These are phyloP conservation scores for Danio aesculapii DNA, from an alignment of 2,797 vertebrate species.

Conservation along the genomic window DNA sequence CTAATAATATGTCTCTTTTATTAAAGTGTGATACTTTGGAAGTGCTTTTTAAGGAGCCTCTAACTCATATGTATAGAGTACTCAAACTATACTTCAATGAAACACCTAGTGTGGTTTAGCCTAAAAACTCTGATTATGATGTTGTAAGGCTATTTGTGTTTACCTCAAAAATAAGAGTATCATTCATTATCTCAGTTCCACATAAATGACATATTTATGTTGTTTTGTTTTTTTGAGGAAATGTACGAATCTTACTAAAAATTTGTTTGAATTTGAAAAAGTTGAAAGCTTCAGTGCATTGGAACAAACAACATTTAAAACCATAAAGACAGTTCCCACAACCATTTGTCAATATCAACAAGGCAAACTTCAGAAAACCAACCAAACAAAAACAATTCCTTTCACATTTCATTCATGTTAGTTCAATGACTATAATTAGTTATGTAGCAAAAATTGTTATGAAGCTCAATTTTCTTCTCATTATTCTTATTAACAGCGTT, in stretches of 20 bases:
- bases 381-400: neutral
- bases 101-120: neutral
- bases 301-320: constrained; percentile 13
- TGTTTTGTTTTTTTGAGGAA: neutral
- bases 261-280: no score
- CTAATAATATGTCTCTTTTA: neutral
- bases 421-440: neutral
- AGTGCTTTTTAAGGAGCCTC: neutral
- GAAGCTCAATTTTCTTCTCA: neutral
- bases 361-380: neutral
- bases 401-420: neutral
- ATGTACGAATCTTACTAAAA: neutral
- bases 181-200: neutral
- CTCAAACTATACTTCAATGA: neutral
- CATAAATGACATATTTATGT: neutral
- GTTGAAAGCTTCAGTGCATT: constrained; percentile 12
- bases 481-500: neutral
- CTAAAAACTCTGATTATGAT: neutral
- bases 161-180: constrained; percentile 5
- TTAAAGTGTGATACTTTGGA: neutral
- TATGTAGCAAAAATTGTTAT: neutral
- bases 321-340: neutral
- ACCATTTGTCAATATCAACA: neutral
- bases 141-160: neutral
- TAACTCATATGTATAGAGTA: neutral